These are phyloP conservation scores for Yponomeuta cagnagella DNA, from an alignment of 2,888 invertebrate species.

Conservation along the genomic window DNA sequence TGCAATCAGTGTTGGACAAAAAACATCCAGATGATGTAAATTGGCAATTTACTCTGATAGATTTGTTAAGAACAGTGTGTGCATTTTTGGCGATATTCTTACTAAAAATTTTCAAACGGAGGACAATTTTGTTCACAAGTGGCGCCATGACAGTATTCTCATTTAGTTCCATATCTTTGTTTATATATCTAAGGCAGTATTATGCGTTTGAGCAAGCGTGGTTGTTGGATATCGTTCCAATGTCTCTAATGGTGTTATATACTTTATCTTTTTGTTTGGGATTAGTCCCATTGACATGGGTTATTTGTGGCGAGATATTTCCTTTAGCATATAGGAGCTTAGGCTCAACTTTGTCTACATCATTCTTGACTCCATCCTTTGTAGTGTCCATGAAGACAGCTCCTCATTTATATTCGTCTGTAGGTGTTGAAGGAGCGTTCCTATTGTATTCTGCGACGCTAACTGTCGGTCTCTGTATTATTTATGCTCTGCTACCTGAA, in stretches of 20 bases:
- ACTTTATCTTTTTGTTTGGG: conserved; percentile 64
- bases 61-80: conserved; percentile 77
- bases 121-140: conserved; percentile 60
- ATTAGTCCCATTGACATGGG: conserved; percentile 64
- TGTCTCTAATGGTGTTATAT: conserved; percentile 58
- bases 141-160: conserved; percentile 58
- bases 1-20: conserved; percentile 57
- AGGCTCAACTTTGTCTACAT: conserved; percentile 62
- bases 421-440: conserved; percentile 65
- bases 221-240: conserved; percentile 51
- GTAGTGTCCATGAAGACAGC: conserved; percentile 70
- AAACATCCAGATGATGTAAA: conserved; percentile 49
- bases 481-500: conserved; percentile 58
- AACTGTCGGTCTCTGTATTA: conserved; percentile 48
- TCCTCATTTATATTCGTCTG: conserved; percentile 58
- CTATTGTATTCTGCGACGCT: conserved; percentile 58
- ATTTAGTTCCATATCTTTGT: conserved; percentile 50
- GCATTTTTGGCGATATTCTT: conserved; percentile 74
- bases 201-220: conserved; percentile 43
- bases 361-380: conserved; percentile 62
- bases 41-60: conserved; percentile 79
- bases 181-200: conserved; percentile 56
- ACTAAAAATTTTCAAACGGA: conserved; percentile 53
- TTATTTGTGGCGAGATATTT: conserved; percentile 68
- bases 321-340: conserved; percentile 65